A percentile compares a stretch with the other conserved stretches of the same genome.
These are phyloP conservation scores for Pachycephus smyrnensis DNA, from an alignment of 2,888 invertebrate species.

Conservation along the genomic window DNA sequence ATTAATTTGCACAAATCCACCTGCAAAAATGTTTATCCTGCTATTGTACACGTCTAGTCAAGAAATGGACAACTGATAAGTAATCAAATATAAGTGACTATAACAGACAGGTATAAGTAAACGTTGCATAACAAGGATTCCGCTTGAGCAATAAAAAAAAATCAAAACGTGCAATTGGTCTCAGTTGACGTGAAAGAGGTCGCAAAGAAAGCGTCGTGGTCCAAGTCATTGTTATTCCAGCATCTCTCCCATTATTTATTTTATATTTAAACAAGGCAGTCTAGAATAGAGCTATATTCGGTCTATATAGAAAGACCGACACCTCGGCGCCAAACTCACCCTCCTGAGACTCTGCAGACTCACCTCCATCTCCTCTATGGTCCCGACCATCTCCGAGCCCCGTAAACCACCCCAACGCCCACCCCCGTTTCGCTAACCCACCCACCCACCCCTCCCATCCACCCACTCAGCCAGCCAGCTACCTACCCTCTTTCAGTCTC, in stretches of 20 bases:
- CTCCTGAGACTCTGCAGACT: conserved; percentile 65
- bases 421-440: conserved; percentile 41
- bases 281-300: conserved; percentile 33
- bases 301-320: conserved; percentile 55
- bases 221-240: conserved; percentile 13
- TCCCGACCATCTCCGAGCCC: conserved; percentile 38
- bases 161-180: background rate
- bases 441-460: conserved; percentile 31
- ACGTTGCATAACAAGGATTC: background rate
- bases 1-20: background rate
- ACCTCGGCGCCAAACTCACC: conserved; percentile 67
- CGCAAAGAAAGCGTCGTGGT: background rate
- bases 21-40: background rate
- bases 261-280: conserved; percentile 49
- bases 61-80: background rate
- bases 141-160: background rate
- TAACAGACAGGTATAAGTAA: background rate
- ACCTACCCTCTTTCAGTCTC: conserved; percentile 40
- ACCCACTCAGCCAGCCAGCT: conserved; percentile 28
- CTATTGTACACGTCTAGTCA: background rate
- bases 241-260: conserved; percentile 47
- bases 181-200: background rate
- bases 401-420: conserved; percentile 39
- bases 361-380: conserved; percentile 57
- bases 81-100: background rate